phyloP scores from a whole-genome alignment of 64 coral and sea anemone genomes.

The Astreopora myriophthalma region DNA sequence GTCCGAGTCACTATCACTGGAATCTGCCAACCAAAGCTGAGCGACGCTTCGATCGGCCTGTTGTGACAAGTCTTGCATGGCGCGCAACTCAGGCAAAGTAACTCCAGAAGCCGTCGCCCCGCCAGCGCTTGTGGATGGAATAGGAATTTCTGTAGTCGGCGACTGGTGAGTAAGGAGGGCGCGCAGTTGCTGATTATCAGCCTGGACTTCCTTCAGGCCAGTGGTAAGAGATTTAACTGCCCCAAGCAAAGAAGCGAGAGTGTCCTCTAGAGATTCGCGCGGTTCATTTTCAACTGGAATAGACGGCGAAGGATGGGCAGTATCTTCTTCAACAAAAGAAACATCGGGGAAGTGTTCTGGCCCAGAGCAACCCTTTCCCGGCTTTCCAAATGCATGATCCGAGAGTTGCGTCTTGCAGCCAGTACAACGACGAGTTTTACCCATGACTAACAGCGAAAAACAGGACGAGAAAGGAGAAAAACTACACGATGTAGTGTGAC shows the following conservation, averaged over 20 bases:
- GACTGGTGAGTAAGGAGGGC: not conserved
- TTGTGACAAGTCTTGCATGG: not conserved
- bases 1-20: not conserved
- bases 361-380: not conserved
- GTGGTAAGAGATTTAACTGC: constrained; percentile 5
- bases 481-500: not conserved
- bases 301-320: not conserved
- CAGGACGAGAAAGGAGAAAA: not conserved
- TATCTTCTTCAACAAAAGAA: not conserved
- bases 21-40: constrained; percentile 1
- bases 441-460: constrained; percentile 31
- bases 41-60: not conserved
- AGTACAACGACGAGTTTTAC: constrained; percentile 27
- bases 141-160: not conserved
- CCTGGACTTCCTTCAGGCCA: not conserved
- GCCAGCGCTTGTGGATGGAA: not conserved
- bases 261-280: not conserved
- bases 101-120: not conserved
- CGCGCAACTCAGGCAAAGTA: constrained; percentile 19
- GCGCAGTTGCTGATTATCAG: constrained; percentile 13
- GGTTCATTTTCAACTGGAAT: not conserved
- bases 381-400: constrained; percentile 22
- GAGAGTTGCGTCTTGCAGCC: constrained; percentile 8
- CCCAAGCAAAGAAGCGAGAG: constrained; percentile 1
- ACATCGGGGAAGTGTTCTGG: not conserved